A percentile compares a stretch with the other conserved stretches of the same genome.
phyloP scores from a whole-genome alignment of 1,140 invertebrate genomes.

The Caerostris darwini region DNA sequence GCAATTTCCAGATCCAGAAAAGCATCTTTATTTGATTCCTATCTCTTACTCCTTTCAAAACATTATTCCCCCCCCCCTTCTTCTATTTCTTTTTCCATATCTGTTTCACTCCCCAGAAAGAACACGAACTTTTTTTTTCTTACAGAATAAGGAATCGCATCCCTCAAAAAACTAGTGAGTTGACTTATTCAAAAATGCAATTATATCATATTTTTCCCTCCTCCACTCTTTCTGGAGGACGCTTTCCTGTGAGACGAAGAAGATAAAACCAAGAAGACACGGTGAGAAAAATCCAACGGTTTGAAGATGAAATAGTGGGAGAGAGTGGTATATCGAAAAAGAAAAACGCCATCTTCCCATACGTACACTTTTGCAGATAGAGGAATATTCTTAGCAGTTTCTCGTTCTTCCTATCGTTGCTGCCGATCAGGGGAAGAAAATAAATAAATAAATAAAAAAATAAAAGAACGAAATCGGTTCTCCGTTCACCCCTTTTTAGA shows the following conservation, averaged over 20 bases:
- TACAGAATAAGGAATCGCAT: background rate
- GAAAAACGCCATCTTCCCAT: background rate
- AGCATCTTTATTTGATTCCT: slow-evolving; percentile 17
- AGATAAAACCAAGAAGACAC: slow-evolving; percentile 54
- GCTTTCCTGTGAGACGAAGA: background rate
- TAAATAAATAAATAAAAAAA: background rate
- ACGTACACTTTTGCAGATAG: slow-evolving; percentile 57
- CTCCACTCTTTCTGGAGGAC: background rate
- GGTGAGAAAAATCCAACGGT: background rate
- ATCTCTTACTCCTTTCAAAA: background rate
- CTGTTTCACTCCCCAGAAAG: slow-evolving; percentile 31
- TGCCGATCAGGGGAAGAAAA: slow-evolving; percentile 29
- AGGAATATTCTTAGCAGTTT: slow-evolving; percentile 45
- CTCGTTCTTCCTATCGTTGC: slow-evolving; percentile 39
- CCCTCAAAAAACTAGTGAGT: slow-evolving; percentile 9
- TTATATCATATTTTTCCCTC: slow-evolving; percentile 49
- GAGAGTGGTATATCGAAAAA: background rate
- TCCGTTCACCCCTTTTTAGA: background rate
- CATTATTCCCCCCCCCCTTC: background rate
- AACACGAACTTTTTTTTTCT: background rate
- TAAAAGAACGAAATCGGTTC: background rate
- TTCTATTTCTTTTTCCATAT: background rate
- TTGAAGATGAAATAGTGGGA: background rate
- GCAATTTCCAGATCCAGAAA: slow-evolving; percentile 11
- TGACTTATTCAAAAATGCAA: slow-evolving; percentile 71